Percentiles rank a stretch among this genome's conserved stretches.
Conservation (phyloP, 2,113 vertebrate genomes). For the Chauna torquata region DNA sequence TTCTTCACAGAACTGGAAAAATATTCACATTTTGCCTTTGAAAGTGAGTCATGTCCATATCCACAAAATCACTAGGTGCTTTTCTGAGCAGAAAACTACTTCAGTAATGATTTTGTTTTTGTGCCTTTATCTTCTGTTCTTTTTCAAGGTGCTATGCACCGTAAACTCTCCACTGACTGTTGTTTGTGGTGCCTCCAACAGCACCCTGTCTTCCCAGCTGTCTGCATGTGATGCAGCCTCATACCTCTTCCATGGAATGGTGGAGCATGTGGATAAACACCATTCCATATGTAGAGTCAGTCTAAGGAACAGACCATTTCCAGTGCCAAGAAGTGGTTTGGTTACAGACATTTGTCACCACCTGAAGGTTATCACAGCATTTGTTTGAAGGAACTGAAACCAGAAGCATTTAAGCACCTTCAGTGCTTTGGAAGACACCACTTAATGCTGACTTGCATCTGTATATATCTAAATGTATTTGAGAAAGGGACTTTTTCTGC, state of each 20-base stretch:
- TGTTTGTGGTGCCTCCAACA: neutral
- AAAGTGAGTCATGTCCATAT: neutral
- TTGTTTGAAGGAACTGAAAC: neutral
- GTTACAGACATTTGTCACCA: neutral
- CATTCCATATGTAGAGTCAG: neutral
- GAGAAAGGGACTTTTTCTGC: neutral
- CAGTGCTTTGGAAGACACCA: neutral
- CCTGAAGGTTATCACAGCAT: neutral
- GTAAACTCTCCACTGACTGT: neutral
- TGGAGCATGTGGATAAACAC: neutral
- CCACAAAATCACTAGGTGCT: neutral
- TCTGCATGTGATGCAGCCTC: neutral
- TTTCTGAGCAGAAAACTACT: conserved; percentile 19
- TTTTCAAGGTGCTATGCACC: neutral
- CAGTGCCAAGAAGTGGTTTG: neutral
- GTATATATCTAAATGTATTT: neutral
- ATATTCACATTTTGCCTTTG: neutral
- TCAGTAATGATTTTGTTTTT: neutral
- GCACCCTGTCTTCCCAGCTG: neutral
- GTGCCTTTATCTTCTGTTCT: neutral
- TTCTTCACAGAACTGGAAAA: conserved; percentile 1
- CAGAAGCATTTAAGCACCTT: neutral
- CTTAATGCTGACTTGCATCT: neutral
- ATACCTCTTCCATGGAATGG: neutral
- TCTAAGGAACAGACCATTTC: neutral